phyloP scores from a whole-genome alignment of 2,797 vertebrate genomes.

The Enteromius mattozi region DNA sequence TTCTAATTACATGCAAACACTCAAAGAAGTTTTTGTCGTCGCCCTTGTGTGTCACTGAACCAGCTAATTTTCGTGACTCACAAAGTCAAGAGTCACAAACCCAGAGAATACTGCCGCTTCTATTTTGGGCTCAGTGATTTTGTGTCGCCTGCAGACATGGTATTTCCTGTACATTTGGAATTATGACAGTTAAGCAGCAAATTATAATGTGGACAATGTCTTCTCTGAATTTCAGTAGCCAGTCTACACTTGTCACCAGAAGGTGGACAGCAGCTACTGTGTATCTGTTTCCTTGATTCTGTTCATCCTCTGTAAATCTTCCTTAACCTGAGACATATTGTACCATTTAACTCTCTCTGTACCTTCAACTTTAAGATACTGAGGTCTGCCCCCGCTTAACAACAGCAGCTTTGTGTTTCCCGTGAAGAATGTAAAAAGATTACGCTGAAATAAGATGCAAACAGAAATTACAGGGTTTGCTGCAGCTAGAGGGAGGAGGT shows the following conservation, averaged over 20 bases:
- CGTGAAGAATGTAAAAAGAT: conserved; percentile 58
- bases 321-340: conserved; percentile 7
- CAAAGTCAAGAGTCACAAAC: not conserved
- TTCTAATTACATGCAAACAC: conserved; percentile 53
- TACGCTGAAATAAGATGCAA: conserved; percentile 66
- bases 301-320: not conserved
- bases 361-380: not conserved
- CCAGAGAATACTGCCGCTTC: not conserved
- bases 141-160: not conserved
- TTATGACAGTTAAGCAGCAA: not conserved
- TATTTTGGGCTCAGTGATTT: conserved; percentile 14
- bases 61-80: conserved; percentile 34
- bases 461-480: conserved; percentile 67
- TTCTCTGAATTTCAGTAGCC: conserved; percentile 8
- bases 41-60: conserved; percentile 32
- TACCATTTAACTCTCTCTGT: not conserved
- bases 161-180: not conserved
- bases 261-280: not conserved
- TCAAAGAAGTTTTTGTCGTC: conserved; percentile 43
- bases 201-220: conserved; percentile 1
- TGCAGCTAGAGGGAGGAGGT: conserved; percentile 64
- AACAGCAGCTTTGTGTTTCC: conserved; percentile 58
- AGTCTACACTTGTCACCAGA: conserved; percentile 4
- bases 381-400: not conserved
- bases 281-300: conserved; percentile 6